Evolutionary conservation across 2,797 vertebrate species (phyloP), one percentile per base, ranked within the genome.

Genomic region (Alcedo atthis): DNA sequence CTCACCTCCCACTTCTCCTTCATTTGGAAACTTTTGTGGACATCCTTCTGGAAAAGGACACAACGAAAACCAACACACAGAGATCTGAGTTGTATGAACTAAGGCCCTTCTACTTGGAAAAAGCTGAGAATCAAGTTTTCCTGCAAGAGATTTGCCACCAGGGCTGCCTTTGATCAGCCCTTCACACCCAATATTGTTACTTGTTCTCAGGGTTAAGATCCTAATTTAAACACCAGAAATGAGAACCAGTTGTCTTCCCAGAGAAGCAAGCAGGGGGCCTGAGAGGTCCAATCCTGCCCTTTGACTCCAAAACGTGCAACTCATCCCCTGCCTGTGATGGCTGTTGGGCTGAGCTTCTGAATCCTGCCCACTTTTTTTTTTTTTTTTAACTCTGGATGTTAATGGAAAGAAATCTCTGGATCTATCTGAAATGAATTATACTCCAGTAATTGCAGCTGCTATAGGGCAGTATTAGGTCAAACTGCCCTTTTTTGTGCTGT

Each of bases 401-500:
- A 95, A 91, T 37, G 71, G 91, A 70, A 74, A 87, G 70, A 90
- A 94, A 85, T 63, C 68, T 79, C 77, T 81, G 67, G 92, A 96
- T 93, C 91, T 89, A 88, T 87, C 89, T 79, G 85, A 88, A 95
- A 90, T 92, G 83, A 96, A 93, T 94, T 95, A 92, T 85, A 87
- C 75, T 75, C 32, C 73, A 90, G 93, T 94, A 94, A 96, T 91
- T 92, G 93, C 83, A 91, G 93, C 87, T 68, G 88, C 92, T 92
- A 85, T 57, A 90, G 94, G 94, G 93, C 90, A 86, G 90, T 61
- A 88, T 92, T 77, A 90, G 92, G 95, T 95, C 96, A 96, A 92
- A 75, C 84, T 94, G 93, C 88, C 93, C 91, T 92, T 90, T 95
- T 95, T 82, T 92, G 87, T 77, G 84, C 90, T 77, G 64, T 35